A percentile compares a stretch with the other conserved stretches of the same genome.
phyloP scores from a whole-genome alignment of 2,888 invertebrate genomes.

The Diloba caeruleocephala region DNA sequence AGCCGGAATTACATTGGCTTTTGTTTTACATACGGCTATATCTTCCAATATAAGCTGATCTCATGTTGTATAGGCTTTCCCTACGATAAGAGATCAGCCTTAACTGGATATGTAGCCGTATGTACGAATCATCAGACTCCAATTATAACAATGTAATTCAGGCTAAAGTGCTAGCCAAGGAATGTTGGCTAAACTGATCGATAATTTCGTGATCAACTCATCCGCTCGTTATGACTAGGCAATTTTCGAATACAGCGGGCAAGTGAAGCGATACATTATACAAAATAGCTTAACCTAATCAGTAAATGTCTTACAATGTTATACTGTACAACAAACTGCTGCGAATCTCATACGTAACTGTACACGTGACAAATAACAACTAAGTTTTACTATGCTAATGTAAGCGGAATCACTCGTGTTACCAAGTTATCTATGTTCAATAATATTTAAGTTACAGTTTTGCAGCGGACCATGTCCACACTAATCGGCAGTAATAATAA shows the following conservation, averaged over 20 bases:
- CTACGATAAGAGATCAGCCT: too few relatives aligned
- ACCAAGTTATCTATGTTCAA: slow-evolving; percentile 11
- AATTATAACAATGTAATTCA: slow-evolving; percentile 29
- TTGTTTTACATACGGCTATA: too few relatives aligned
- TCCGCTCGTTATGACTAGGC: slow-evolving; percentile 83
- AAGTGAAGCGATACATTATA: slow-evolving; percentile 61
- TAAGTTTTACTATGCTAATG: slow-evolving; percentile 49
- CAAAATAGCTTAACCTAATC: slow-evolving; percentile 58
- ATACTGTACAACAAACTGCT: slow-evolving; percentile 74
- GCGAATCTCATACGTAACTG: slow-evolving; percentile 88
- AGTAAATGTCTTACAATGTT: slow-evolving; percentile 60
- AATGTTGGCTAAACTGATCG: slow-evolving; percentile 52
- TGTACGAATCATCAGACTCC: too few relatives aligned
- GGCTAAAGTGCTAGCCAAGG: slow-evolving; percentile 49
- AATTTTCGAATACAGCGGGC: slow-evolving; percentile 74
- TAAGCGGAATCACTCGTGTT: slow-evolving; percentile 40
- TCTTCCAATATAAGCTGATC: too few relatives aligned
- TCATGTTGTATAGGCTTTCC: too few relatives aligned
- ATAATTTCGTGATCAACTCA: slow-evolving; percentile 57
- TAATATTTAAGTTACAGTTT: slow-evolving; percentile 8
- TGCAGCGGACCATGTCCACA: slow-evolving; percentile 19
- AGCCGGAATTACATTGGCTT: slow-evolving; percentile 34
- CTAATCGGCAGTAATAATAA: slow-evolving; percentile 14
- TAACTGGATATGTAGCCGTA: too few relatives aligned
- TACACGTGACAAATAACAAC: slow-evolving; percentile 73